Evolutionary conservation across 2,888 invertebrate genomes (phyloP).

Genomic region (Scaptomyza polygonia): DNA sequence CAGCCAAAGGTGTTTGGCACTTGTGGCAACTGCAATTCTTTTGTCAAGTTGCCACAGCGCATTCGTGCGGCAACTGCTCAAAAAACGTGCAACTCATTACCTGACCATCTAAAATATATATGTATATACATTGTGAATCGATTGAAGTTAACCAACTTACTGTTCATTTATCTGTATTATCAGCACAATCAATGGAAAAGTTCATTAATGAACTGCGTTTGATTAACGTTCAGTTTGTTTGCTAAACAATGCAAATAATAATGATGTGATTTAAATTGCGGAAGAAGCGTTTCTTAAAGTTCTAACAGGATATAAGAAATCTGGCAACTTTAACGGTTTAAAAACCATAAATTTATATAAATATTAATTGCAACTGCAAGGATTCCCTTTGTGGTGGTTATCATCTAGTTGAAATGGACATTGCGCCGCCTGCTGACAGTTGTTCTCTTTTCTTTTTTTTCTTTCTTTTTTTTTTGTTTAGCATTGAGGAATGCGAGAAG

Average conservation of each 20-base stretch:
- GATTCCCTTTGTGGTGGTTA: constrained; percentile 18
- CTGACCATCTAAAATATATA: constrained; percentile 34
- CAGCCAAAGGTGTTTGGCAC: constrained; percentile 13
- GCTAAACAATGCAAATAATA: constrained; percentile 25
- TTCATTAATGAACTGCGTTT: constrained; percentile 57
- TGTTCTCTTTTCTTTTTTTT: constrained; percentile 12
- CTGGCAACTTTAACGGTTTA: no score
- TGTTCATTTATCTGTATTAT: constrained; percentile 42
- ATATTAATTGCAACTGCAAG: no score
- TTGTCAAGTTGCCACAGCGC: constrained; percentile 43
- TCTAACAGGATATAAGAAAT: no score
- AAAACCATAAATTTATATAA: no score
- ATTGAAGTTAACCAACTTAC: no score
- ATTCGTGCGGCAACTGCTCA: constrained; percentile 67
- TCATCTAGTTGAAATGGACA: constrained; percentile 45
- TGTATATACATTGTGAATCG: constrained; percentile 7
- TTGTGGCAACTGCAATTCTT: constrained; percentile 26
- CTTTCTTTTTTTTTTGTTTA: neutral
- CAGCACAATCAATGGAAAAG: constrained; percentile 58
- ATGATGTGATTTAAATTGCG: no score
- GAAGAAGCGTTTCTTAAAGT: no score
- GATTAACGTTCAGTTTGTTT: no score
- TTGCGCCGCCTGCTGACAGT: constrained; percentile 21
- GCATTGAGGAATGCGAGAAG: constrained; percentile 6
- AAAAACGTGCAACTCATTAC: constrained; percentile 69